Percentiles rank a stretch among this genome's conserved stretches.
These are phyloP conservation scores for Anadara kagoshimensis DNA, from an alignment of 1,140 invertebrate species.

Conservation along the genomic window DNA sequence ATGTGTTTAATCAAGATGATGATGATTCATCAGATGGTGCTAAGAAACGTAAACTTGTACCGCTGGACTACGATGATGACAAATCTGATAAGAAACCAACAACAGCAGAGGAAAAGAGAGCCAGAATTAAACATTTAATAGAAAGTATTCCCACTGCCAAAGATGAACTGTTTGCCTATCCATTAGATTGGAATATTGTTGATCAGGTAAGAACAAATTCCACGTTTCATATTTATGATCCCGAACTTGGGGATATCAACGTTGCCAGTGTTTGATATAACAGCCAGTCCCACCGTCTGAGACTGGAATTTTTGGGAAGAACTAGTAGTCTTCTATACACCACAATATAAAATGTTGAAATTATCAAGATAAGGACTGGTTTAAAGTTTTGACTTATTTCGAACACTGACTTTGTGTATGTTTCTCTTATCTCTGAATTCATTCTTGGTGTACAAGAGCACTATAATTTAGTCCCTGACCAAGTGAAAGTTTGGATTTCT, in stretches of 20 bases:
- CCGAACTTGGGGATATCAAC: neutral
- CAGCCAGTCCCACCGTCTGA: too few species aligned
- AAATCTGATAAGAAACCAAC: conserved; percentile 57
- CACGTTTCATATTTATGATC: neutral
- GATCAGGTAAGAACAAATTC: conserved; percentile 78
- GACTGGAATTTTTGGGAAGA: too few species aligned
- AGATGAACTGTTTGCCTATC: conserved; percentile 94
- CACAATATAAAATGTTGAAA: too few species aligned
- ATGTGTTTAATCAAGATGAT: conserved; percentile 94
- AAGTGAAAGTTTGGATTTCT: too few species aligned
- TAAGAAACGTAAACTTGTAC: conserved; percentile 89
- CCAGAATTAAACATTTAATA: conserved; percentile 96
- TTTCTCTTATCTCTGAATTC: too few species aligned
- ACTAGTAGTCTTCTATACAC: too few species aligned
- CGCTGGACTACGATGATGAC: conserved; percentile 79
- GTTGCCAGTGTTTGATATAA: too few species aligned
- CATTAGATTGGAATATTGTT: conserved; percentile 92
- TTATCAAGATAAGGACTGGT: too few species aligned
- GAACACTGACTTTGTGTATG: too few species aligned
- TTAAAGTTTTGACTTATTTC: too few species aligned
- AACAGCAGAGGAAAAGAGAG: conserved; percentile 90
- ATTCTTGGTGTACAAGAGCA: too few species aligned
- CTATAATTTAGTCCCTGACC: too few species aligned
- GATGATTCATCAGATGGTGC: conserved; percentile 79
- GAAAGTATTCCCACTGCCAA: conserved; percentile 99